Conservation (phyloP, 2,113 vertebrate species). For the Engraulis encrasicolus region DNA sequence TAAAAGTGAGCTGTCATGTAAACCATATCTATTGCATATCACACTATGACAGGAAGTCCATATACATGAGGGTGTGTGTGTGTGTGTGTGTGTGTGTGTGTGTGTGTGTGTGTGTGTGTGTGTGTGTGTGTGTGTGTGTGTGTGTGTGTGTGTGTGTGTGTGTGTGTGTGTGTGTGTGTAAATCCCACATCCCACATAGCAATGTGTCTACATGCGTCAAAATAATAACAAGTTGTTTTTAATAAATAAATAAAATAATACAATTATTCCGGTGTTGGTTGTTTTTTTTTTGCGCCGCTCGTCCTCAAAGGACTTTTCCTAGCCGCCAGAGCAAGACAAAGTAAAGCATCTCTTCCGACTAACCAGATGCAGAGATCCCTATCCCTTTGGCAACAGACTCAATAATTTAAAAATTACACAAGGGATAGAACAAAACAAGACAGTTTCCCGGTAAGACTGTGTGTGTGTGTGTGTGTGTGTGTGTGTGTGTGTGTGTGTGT, state of each 20-base stretch:
- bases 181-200: background rate
- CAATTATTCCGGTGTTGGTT: background rate
- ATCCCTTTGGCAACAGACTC: background rate
- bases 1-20: background rate
- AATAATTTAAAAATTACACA: conserved; percentile 8
- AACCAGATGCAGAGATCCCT: background rate
- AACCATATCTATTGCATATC: too few relatives aligned
- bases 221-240: background rate
- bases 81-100: too few relatives aligned
- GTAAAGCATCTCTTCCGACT: background rate
- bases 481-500: too few relatives aligned
- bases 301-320: background rate
- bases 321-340: background rate
- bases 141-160: background rate
- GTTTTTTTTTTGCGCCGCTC: background rate
- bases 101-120: background rate
- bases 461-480: conserved; percentile 15
- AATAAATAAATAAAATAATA: background rate
- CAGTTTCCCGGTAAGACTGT: background rate
- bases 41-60: too few relatives aligned
- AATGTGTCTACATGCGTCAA: background rate
- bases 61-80: too few relatives aligned
- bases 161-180: background rate
- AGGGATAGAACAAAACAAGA: background rate
- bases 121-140: background rate